Base-by-base conservation (phyloP, 2,888 invertebrate species). In the Harpalus rubripes region DNA sequence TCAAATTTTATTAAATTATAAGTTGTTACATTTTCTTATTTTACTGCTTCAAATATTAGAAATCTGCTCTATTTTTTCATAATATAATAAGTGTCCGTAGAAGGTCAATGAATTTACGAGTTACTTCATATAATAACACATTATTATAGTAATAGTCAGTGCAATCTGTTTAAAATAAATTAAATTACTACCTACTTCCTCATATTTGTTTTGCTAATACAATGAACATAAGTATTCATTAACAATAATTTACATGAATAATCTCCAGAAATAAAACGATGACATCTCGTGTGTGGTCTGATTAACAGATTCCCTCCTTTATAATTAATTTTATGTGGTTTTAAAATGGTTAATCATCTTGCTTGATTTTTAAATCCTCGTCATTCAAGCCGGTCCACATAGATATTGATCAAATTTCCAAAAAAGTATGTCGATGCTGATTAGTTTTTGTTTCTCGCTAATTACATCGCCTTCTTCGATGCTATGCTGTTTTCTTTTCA, bases 371-470 rank as follows among this genome's bases (percentile, higher is more conserved):
- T 52, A 10, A 2, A 12, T 52, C 44, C 7, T 32, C 6, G 3
- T 15, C 39, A 26, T 10, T n/a, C 12, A 18, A 59, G 26, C n/a
- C 26, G n/a, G 7, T 26, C 68, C 15, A 68, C 32, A 68, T 39
- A 68, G 68, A 68, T 32, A 68, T 39, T 32, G 68, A 68, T 68
- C 68, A 39, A 32, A 68, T 68, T 32, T 68, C 39, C 68, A 32
- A 68, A 68, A 32, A 68, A 68, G 15, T 68, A 68, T 68, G 68
- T 68, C 39, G 68, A 68, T 68, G 32, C 7, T 15, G 63, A 68
- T 39, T 68, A 68, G 68, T 68, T 68, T 68, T 68, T 68, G 68
- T 68, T 68, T 68, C 32, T 39, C 7, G 39, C 68, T 68, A 68
- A 68, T 68, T 39, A 68, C 15, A 15, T 68, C 26, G 39, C 39